These are phyloP conservation scores for Falco biarmicus DNA, from an alignment of 2,797 vertebrate species.

Conservation along the genomic window DNA sequence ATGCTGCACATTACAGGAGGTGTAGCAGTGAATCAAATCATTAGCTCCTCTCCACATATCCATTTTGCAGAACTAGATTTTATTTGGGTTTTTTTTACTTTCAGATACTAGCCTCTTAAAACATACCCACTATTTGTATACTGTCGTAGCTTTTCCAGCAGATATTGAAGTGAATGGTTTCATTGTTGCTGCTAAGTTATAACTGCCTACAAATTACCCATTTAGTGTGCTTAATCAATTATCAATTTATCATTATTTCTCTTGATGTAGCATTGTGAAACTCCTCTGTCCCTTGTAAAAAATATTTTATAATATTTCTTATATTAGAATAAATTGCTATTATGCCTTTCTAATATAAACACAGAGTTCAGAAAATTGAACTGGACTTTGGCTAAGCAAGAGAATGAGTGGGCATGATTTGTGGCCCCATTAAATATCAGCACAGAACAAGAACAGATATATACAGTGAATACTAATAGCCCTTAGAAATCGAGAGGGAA, in stretches of 20 bases:
- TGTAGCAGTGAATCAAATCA: constrained; percentile 10
- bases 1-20: constrained; percentile 5
- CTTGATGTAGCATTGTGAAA: constrained; percentile 58
- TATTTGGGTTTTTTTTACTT: not conserved
- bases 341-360: constrained; percentile 71
- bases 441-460: constrained; percentile 66
- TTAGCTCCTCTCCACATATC: constrained; percentile 14
- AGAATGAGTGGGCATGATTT: constrained; percentile 76
- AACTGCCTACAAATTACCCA: constrained; percentile 26
- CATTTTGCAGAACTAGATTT: not conserved
- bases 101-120: not conserved
- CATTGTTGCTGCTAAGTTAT: constrained; percentile 3
- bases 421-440: constrained; percentile 72
- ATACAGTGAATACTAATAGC: constrained; percentile 75
- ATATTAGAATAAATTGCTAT: constrained; percentile 64
- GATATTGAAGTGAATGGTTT: not conserved
- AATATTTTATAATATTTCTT: constrained; percentile 68
- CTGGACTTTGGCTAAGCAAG: constrained; percentile 72
- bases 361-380: constrained; percentile 78
- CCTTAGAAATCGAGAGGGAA: constrained; percentile 74
- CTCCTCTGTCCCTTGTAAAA: constrained; percentile 30
- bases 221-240: constrained; percentile 54
- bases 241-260: constrained; percentile 62
- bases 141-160: not conserved
- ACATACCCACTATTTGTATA: not conserved